Evolutionary conservation across 2,888 invertebrate genomes (phyloP), one percentile per base, ranked within the genome.

Genomic region (Hirtodrosophila trivittata): DNA sequence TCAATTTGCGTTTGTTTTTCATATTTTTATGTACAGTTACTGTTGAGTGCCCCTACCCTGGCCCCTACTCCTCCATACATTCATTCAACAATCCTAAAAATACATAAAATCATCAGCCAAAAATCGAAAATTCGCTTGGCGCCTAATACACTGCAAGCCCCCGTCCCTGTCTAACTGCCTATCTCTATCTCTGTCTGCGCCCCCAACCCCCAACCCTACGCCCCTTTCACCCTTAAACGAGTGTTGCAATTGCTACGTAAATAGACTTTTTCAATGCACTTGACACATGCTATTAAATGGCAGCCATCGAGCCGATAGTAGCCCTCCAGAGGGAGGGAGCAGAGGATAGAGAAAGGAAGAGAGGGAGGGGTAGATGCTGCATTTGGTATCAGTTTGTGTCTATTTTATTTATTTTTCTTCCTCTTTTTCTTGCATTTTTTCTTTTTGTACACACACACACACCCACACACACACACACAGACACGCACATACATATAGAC

Each of bases 211-310:
- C 14, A n/a, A n/a, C n/a, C 32, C 33, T 14, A 7, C 18, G 35
- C 16, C 35, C 26, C 28, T 1, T 7, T n/a, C 32, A 14, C 30
- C 3, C 30, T 9, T 33, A 33, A 33, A 33, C 33, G 38, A 12
- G 26, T 45, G 64, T 50, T 66, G 85, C 85, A 81, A 84, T 85
- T 84, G 75, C 85, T 50, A 68, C 85, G 85, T 77, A 81, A 81
- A 81, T 86, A 81, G 87, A 81, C 87, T 85, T 86, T 85, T 86
- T 78, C 81, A 85, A 86, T 86, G 81, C 85, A 81, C 87, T 81
- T 86, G 81, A 81, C 81, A 86, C 87, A 86, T 82, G 82, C 81
- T 77, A 84, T 81, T 81, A 81, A 84, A 86, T 86, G 82, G 68
- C 85, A 85, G 62, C 72, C 81, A 64, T 57, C 81, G 77, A 46